phyloP scores from a whole-genome alignment of 2,797 vertebrate species.

The Triplophysa yarkandensis region DNA sequence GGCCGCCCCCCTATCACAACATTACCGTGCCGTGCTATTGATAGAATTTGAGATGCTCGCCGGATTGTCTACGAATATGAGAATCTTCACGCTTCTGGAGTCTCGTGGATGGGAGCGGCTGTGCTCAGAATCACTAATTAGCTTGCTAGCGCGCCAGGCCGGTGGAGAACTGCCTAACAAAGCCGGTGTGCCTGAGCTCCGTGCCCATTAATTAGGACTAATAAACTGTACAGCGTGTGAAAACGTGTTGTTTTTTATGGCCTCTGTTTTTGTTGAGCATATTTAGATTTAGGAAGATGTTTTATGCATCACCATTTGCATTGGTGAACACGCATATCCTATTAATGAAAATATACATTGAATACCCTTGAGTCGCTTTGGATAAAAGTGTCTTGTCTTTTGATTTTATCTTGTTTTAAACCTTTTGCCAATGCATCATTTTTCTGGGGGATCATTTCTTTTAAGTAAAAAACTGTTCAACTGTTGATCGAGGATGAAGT shows the following conservation, averaged over 20 bases:
- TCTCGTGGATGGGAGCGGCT: slow-evolving; percentile 45
- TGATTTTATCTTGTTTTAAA: too few species aligned
- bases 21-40: slow-evolving; percentile 56
- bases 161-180: slow-evolving; percentile 54
- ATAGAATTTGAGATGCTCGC: slow-evolving; percentile 62
- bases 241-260: slow-evolving; percentile 54
- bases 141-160: slow-evolving; percentile 53
- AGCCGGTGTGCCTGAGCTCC: slow-evolving; percentile 49
- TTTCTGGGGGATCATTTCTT: too few species aligned
- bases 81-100: slow-evolving; percentile 59
- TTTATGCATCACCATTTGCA: slow-evolving; percentile 27
- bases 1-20: slow-evolving; percentile 47
- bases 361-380: too few species aligned
- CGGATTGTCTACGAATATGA: slow-evolving; percentile 62
- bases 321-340: too few species aligned
- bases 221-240: slow-evolving; percentile 57
- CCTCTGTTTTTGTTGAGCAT: slow-evolving; percentile 27
- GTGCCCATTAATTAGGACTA: slow-evolving; percentile 61
- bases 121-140: slow-evolving; percentile 67
- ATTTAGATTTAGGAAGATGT: slow-evolving; percentile 9
- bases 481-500: neutral
- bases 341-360: too few species aligned
- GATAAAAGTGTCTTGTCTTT: too few species aligned
- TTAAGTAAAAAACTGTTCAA: slow-evolving; percentile 3
- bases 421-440: too few species aligned